Percentiles rank a stretch among this genome's conserved stretches.
Evolutionary conservation across 1,140 invertebrate genomes (phyloP).

Genomic region (Monochamus saltuarius): DNA sequence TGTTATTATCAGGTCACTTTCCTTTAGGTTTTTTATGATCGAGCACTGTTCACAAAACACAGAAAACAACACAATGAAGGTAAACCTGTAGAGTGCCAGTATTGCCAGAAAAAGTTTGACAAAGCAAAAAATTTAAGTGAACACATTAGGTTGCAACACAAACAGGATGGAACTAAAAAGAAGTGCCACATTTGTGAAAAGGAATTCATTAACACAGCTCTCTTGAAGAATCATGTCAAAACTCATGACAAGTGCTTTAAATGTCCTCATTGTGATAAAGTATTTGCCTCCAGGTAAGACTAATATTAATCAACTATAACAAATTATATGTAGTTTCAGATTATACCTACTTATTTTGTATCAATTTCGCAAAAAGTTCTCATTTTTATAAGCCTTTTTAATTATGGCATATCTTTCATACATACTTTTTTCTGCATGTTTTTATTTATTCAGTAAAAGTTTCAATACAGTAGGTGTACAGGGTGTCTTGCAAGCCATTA

Average conservation of each 20-base stretch:
- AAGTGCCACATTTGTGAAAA: slow-evolving; percentile 40
- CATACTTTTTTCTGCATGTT: too few species aligned
- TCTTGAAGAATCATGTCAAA: slow-evolving; percentile 39
- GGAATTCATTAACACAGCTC: slow-evolving; percentile 36
- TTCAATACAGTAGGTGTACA: too few species aligned
- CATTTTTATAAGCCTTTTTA: too few species aligned
- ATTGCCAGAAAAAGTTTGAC: slow-evolving; percentile 38
- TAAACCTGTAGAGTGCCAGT: slow-evolving; percentile 29
- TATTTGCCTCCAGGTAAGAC: slow-evolving; percentile 35
- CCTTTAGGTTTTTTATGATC: slow-evolving; percentile 29
- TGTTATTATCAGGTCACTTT: not conserved
- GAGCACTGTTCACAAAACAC: slow-evolving; percentile 29
- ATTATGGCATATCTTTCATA: too few species aligned
- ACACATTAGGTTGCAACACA: slow-evolving; percentile 42
- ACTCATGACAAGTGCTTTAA: slow-evolving; percentile 41
- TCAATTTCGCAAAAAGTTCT: not conserved
- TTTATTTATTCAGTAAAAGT: too few species aligned
- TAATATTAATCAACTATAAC: not conserved
- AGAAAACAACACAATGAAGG: slow-evolving; percentile 30
- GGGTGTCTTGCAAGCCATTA: too few species aligned
- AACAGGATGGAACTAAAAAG: slow-evolving; percentile 34
- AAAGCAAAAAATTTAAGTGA: slow-evolving; percentile 40
- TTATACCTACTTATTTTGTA: not conserved
- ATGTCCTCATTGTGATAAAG: slow-evolving; percentile 36
- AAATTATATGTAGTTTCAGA: not conserved